phyloP scores from a whole-genome alignment of 2,113 vertebrate genomes.

The Erythrocercus mccallii region DNA sequence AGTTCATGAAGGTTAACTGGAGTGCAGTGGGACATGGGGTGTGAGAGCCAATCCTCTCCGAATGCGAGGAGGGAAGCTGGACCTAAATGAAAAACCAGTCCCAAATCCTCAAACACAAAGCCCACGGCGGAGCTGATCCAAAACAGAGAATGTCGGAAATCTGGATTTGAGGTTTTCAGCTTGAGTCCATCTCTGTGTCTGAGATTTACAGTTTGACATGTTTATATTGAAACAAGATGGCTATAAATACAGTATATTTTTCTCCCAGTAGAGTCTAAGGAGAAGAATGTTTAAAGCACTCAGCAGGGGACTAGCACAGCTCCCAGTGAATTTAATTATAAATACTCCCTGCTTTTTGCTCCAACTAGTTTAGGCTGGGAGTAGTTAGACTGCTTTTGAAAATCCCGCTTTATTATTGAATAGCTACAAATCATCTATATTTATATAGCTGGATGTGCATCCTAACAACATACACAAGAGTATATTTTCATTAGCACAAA shows the following conservation, averaged over 20 bases:
- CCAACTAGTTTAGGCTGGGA: slow-evolving; percentile 26
- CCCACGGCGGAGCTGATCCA: not conserved
- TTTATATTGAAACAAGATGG: slow-evolving; percentile 63
- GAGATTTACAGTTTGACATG: slow-evolving; percentile 59
- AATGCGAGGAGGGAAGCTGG: accelerated
- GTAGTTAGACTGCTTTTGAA: slow-evolving; percentile 51
- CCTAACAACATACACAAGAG: not conserved
- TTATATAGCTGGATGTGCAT: not conserved
- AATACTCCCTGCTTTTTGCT: slow-evolving; percentile 20
- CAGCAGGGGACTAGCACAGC: slow-evolving; percentile 45
- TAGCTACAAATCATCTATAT: slow-evolving; percentile 29
- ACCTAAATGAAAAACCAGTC: not conserved
- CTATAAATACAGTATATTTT: slow-evolving; percentile 50
- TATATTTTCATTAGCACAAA: not conserved
- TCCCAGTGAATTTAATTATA: slow-evolving; percentile 54
- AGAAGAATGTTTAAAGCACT: slow-evolving; percentile 47
- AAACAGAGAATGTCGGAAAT: not conserved
- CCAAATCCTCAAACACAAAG: not conserved
- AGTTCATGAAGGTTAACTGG: not conserved
- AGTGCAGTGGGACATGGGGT: not conserved
- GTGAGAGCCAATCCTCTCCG: accelerated
- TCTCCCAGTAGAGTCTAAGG: slow-evolving; percentile 27
- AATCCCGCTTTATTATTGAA: slow-evolving; percentile 29
- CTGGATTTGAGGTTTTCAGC: slow-evolving; percentile 36
- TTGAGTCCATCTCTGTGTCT: slow-evolving; percentile 23